Base-by-base conservation (phyloP, 2,113 vertebrate species). In the Toxotes jaculatrix region DNA sequence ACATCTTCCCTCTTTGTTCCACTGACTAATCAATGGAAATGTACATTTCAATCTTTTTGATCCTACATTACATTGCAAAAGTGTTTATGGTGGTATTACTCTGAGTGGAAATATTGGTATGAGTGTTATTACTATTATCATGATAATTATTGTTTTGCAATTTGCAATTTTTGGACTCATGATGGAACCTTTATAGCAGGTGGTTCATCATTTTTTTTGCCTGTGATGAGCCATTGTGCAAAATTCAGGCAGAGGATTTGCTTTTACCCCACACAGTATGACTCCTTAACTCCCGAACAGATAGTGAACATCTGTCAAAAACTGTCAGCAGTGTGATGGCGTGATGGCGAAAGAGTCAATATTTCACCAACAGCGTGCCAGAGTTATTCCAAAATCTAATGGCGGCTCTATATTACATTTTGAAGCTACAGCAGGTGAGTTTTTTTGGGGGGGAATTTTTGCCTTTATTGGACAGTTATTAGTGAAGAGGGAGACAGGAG, bases 11-110 rank as follows among this genome's bases (percentile, higher is more conserved):
- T 68, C 55, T 86, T 65, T 88, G 71, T 87, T 87, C 36, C 17
- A 65, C 84, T 67, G 71, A 80, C 51, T 83, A 77, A 89, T 92
- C 83, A 90, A 81, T 91, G 59, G n/a, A 86, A 82, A 87, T 82
- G 36, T 40, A 62, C 3, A 10, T 69, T 83, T 82, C 34, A 38
- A n/a, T 81, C 21, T 62, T 87, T 75, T 63, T 76, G 59, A 88
- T 86, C 71, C 60, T 32, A 23, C 51, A 36, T n/a, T 21, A 12
- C 78, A 45, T 8, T 62, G 13, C 42, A 42, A 57, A 47, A 66
- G 70, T 79, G 38, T 85, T 79, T 68, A 34, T 27, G 31, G n/a
- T 4, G 49, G 3, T 38, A 10, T 59, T 27, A 4, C 0, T 76
- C 74, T 61, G 17, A 71, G 43, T 1, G 10, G 3, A 34, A 27